A percentile compares a stretch with the other conserved stretches of the same genome.
These are phyloP conservation scores for Trilocha varians DNA, from an alignment of 2,888 invertebrate genomes.

Conservation along the genomic window DNA sequence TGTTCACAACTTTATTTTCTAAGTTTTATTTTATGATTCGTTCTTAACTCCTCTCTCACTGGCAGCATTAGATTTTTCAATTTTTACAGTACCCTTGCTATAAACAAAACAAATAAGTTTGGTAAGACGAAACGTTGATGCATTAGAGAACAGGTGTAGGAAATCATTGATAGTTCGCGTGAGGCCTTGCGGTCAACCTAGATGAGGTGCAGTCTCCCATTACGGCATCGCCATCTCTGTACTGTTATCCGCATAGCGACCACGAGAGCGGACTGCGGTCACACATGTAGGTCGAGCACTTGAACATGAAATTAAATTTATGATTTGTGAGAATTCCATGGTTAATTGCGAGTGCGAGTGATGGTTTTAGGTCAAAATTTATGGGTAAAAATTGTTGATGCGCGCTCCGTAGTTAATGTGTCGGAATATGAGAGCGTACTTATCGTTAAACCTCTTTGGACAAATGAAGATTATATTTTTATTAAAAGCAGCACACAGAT, in stretches of 20 bases:
- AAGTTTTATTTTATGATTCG: no score
- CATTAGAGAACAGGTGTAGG: slow-evolving; percentile 20
- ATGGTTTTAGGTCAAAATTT: slow-evolving; percentile 2
- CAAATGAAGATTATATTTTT: no score
- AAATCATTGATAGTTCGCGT: slow-evolving; percentile 14
- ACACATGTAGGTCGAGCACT: slow-evolving; percentile 55
- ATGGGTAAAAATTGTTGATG: background rate
- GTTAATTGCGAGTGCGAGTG: slow-evolving; percentile 5
- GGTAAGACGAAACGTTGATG: slow-evolving; percentile 1
- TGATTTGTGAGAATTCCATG: slow-evolving; percentile 42
- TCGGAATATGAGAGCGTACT: no score
- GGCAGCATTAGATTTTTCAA: no score
- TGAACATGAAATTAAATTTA: slow-evolving; percentile 55
- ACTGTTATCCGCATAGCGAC: slow-evolving; percentile 59
- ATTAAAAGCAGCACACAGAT: no score
- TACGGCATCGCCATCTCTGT: slow-evolving; percentile 34
- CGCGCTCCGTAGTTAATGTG: no score
- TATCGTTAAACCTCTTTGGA: no score
- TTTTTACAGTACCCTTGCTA: no score
- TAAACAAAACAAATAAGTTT: no score
- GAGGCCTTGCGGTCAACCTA: slow-evolving; percentile 53
- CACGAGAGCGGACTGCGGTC: no score
- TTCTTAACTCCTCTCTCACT: no score
- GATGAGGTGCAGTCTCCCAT: slow-evolving; percentile 36
- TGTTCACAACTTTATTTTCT: no score